Evolutionary conservation across 2,888 invertebrate genomes (phyloP), one percentile per base, ranked within the genome.

Genomic region (Archips xylosteana): DNA sequence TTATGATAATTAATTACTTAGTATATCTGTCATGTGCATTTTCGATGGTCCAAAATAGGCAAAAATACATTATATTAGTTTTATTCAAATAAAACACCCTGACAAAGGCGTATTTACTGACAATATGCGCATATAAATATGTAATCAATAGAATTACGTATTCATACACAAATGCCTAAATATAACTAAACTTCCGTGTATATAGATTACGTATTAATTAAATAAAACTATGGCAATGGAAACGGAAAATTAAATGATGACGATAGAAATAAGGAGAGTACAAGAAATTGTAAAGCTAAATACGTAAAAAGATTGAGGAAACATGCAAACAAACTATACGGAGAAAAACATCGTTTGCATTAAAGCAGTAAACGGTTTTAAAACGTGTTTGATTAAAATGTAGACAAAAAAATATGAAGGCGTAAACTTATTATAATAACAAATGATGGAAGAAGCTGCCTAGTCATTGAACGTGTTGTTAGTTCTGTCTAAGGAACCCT

Each of bases 21-120:
- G 72, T 67, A 70, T 68, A 69, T 78, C 85, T 87, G 91, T 89
- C 89, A 92, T 92, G 93, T 94, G 93, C 88, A 92, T 83, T 91
- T 92, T 91, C 85, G 91, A 89, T 84, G 92, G 93, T 93, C 93
- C 92, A 83, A 81, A 71, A 72, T 75, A 71, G 71, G 68, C 73
- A 75, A 76, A 77, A 77, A 71, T 74, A 70, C 13, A 68, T 65
- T 70, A 76, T 60, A 67, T 67, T 51, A 69, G 34, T 63, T 32
- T 32, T 45, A 9, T 57, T n/a, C 63, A 63, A 68, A 66, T 45
- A 57, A 68, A 57, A 67, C 64, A 49, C 63, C 36, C 47, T 59
- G 13, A 42, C 57, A 63, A 54, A 66, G 32, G 12, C 36, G 6
- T 32, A 39, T 39, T 39, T 45, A 54, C 34, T 32, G 57, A 63